Evolutionary conservation across 30 jellyfish, hydroid and myxozoan genomes (phyloP).

Genomic region (Aurelia sp.): DNA sequence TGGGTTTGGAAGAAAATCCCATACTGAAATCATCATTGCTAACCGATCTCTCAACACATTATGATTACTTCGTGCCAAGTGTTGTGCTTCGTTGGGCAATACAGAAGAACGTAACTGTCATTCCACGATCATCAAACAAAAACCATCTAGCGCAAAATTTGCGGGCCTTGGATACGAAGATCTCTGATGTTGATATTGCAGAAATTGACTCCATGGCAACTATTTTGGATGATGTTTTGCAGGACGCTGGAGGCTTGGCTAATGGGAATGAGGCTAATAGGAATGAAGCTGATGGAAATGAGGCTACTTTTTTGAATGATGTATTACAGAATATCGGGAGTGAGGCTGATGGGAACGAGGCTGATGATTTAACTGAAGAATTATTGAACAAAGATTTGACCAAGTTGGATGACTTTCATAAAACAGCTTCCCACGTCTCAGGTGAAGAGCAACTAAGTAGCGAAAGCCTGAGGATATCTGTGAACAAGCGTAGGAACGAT

Average conservation of each 20-base stretch:
- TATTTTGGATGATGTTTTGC: conserved; percentile 49
- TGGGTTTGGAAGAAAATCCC: conserved; percentile 85
- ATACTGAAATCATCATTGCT: conserved; percentile 83
- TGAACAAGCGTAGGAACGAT: too few relatives aligned
- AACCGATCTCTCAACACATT: conserved; percentile 87
- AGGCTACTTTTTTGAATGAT: conserved; percentile 54
- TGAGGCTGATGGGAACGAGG: conserved; percentile 1
- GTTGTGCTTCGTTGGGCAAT: conserved; percentile 95
- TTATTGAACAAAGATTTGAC: too few relatives aligned
- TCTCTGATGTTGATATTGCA: conserved; percentile 66
- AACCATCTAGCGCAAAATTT: conserved; percentile 91
- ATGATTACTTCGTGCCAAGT: conserved; percentile 91
- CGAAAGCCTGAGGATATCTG: too few relatives aligned
- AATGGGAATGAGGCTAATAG: too few relatives aligned
- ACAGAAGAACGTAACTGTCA: conserved; percentile 90
- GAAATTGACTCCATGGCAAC: conserved; percentile 65
- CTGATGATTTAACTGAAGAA: too few relatives aligned
- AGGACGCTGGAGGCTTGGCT: conserved; percentile 17
- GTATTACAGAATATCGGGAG: conserved; percentile 12
- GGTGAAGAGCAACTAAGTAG: too few relatives aligned
- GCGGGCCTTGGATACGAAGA: conserved; percentile 84
- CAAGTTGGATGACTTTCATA: too few relatives aligned
- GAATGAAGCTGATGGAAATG: too few relatives aligned
- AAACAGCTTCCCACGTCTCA: too few relatives aligned
- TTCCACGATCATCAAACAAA: conserved; percentile 82